A percentile compares a stretch with the other conserved stretches of the same genome.
Evolutionary conservation across 2,797 vertebrate genomes (phyloP).

Genomic region (Pelobates cultripes): DNA sequence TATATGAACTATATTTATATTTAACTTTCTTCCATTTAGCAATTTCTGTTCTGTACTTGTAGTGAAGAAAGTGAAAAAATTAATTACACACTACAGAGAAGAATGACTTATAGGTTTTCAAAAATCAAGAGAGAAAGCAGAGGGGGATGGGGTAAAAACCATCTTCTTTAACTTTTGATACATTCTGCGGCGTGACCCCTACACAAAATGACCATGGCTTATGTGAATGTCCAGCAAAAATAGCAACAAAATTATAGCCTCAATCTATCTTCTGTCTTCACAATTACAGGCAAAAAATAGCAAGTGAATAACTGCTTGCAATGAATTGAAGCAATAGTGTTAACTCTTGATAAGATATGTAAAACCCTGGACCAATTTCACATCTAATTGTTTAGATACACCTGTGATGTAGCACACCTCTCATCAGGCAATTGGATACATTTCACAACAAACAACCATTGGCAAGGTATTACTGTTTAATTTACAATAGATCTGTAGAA

Average conservation of each 20-base stretch:
- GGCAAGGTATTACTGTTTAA: no score
- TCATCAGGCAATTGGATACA: no score
- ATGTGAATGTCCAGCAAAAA: constrained; percentile 32
- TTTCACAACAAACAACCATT: no score
- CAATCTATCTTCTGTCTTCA: constrained; percentile 1
- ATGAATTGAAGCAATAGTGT: neutral
- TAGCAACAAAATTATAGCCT: constrained; percentile 54
- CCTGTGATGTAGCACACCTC: no score
- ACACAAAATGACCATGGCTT: constrained; percentile 39
- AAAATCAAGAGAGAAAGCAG: neutral
- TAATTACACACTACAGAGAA: neutral
- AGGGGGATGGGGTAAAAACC: neutral
- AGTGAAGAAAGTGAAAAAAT: constrained; percentile 1
- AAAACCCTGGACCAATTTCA: no score
- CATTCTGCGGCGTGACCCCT: constrained; percentile 31
- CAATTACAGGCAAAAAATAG: constrained; percentile 45
- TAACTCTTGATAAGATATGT: no score
- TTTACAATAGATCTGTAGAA: no score
- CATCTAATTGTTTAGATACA: no score
- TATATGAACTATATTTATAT: constrained; percentile 1
- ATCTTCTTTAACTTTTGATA: neutral
- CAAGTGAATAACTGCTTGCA: constrained; percentile 9
- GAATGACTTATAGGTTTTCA: neutral
- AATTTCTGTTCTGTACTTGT: neutral
- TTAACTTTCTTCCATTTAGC: neutral